phyloP scores from a whole-genome alignment of 2,797 vertebrate genomes.

The Phoebastria nigripes region DNA sequence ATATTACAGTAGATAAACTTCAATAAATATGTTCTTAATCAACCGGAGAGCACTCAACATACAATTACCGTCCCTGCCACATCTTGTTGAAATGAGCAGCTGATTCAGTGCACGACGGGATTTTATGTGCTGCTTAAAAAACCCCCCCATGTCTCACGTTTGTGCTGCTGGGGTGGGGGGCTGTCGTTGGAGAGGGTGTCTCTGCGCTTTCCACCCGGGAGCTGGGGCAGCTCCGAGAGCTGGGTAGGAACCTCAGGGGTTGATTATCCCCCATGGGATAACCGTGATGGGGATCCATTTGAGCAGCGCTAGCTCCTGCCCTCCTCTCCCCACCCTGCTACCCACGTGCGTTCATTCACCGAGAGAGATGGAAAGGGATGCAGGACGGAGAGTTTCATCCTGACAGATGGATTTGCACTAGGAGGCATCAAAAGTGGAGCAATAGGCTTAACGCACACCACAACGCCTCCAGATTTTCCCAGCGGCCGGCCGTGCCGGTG shows the following conservation, averaged over 20 bases:
- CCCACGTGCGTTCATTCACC: rapidly evolving
- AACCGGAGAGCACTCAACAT: constrained; percentile 58
- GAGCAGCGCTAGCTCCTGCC: neutral
- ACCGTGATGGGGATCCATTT: rapidly evolving
- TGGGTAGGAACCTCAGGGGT: neutral
- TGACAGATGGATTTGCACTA: rapidly evolving
- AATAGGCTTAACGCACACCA: rapidly evolving
- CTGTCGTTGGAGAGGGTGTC: neutral
- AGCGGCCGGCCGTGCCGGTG: rapidly evolving
- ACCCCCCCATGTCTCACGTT: neutral
- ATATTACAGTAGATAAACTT: constrained; percentile 69
- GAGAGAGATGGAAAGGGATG: neutral
- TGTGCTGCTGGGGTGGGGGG: neutral
- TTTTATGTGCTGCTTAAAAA: neutral
- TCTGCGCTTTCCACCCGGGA: rapidly evolving
- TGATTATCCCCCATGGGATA: neutral
- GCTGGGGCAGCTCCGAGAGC: neutral
- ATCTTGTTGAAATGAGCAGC: constrained; percentile 29
- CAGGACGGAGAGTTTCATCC: neutral
- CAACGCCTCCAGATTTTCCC: rapidly evolving
- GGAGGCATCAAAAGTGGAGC: neutral
- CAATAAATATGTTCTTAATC: constrained; percentile 72
- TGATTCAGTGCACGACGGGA: neutral
- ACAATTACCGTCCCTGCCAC: constrained; percentile 62
- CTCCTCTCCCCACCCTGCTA: neutral